phyloP scores from a whole-genome alignment of 2,113 vertebrate species.

The Procapra przewalskii region DNA sequence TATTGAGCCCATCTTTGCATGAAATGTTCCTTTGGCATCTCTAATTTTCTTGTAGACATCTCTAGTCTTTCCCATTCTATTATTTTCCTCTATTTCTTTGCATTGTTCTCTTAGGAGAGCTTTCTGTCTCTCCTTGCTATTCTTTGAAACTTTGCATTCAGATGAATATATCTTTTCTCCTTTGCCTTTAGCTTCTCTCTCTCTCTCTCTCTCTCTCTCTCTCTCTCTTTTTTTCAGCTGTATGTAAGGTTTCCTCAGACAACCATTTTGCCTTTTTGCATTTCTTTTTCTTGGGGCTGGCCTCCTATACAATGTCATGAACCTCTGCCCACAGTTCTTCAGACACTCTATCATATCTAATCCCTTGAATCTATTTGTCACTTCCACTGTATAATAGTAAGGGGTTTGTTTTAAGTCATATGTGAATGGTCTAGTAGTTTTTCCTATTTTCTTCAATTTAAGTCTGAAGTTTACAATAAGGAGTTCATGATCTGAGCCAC shows the following conservation, averaged over 20 bases:
- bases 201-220: fast-evolving
- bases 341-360: not conserved
- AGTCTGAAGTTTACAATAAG: not conserved
- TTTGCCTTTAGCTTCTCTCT: not conserved
- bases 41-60: not conserved
- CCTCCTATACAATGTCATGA: not conserved
- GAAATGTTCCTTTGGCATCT: not conserved
- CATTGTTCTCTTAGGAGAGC: not conserved
- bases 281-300: not conserved
- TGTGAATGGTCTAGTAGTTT: not conserved
- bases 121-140: not conserved
- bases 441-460: not conserved
- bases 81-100: not conserved
- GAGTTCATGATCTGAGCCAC: not conserved
- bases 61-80: not conserved
- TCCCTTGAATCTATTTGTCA: not conserved
- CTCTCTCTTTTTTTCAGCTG: fast-evolving
- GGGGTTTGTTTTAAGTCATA: not conserved
- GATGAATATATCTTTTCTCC: not conserved
- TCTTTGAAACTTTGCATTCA: not conserved
- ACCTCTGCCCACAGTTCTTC: not conserved
- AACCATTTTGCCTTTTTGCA: not conserved
- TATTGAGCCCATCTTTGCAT: not conserved
- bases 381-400: not conserved
- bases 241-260: not conserved